A percentile compares a stretch with the other conserved stretches of the same genome.
phyloP scores from a whole-genome alignment of 1,140 invertebrate species.

The Drosophila pachea region DNA sequence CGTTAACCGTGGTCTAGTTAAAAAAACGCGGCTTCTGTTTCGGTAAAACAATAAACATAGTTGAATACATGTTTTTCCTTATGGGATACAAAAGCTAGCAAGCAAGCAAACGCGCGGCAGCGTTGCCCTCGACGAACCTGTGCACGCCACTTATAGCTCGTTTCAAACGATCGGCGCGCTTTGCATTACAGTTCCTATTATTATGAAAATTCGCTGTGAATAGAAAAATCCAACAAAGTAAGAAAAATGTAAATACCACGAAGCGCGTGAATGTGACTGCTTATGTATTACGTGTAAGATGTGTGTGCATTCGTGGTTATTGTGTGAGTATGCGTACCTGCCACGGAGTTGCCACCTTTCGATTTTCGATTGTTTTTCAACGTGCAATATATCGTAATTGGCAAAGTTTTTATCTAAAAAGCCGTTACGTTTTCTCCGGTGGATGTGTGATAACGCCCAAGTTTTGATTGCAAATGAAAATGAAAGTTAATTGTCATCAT shows the following conservation, averaged over 20 bases:
- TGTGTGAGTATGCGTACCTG: not conserved
- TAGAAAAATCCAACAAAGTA: not conserved
- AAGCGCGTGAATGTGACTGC: not conserved
- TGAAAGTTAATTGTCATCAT: slow-evolving; percentile 5
- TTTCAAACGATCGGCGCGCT: not conserved
- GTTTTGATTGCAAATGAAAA: not conserved
- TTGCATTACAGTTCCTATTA: not conserved
- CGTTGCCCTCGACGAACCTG: not conserved
- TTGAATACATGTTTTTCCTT: slow-evolving; percentile 2
- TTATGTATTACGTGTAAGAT: slow-evolving; percentile 1
- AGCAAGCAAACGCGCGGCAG: not conserved
- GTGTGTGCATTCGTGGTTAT: not conserved
- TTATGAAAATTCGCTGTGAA: slow-evolving; percentile 20
- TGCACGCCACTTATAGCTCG: not conserved
- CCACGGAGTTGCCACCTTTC: slow-evolving; percentile 12
- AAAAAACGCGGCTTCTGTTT: not conserved
- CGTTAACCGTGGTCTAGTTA: not conserved
- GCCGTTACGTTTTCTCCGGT: slow-evolving; percentile 5
- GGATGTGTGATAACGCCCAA: not conserved
- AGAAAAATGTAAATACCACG: slow-evolving; percentile 5
- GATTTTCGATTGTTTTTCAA: slow-evolving; percentile 9
- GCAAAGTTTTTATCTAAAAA: slow-evolving; percentile 2
- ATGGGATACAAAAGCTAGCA: not conserved
- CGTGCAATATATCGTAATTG: slow-evolving; percentile 8
- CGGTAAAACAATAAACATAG: not conserved